Evolutionary conservation across 2,888 invertebrate species (phyloP).

Genomic region (Sarcophaga rosellei): DNA sequence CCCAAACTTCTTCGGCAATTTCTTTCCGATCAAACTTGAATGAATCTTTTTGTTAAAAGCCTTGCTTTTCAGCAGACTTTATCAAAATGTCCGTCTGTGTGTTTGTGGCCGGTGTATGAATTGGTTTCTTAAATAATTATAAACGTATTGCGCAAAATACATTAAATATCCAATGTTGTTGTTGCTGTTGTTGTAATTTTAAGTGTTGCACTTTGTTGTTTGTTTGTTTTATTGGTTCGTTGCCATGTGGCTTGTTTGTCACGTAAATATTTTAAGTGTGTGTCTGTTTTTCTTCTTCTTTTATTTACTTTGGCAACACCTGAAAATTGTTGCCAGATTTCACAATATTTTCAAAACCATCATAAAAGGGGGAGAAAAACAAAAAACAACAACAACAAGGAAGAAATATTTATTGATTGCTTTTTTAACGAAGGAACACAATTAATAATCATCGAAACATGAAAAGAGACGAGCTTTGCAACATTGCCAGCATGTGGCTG

Average conservation of each 20-base stretch:
- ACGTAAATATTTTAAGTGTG: slow-evolving; percentile 48
- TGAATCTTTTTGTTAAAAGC: slow-evolving; percentile 41
- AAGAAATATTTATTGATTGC: slow-evolving; percentile 50
- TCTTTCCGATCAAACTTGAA: slow-evolving; percentile 39
- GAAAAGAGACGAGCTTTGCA: slow-evolving; percentile 13
- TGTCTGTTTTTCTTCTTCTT: background rate
- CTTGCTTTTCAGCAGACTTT: slow-evolving; percentile 7
- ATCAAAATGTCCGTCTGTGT: background rate
- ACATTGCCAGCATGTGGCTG: slow-evolving; percentile 2
- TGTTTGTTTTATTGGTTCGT: slow-evolving; percentile 13
- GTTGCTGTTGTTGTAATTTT: slow-evolving; percentile 14
- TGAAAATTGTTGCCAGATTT: slow-evolving; percentile 65
- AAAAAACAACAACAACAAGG: background rate
- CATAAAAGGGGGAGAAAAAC: slow-evolving; percentile 36
- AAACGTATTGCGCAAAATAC: too few relatives aligned
- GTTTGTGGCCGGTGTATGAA: slow-evolving; percentile 14
- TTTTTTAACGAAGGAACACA: slow-evolving; percentile 45
- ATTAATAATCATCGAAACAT: slow-evolving; percentile 45
- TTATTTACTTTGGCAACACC: slow-evolving; percentile 61
- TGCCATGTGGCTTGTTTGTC: slow-evolving; percentile 59
- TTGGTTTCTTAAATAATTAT: slow-evolving; percentile 44
- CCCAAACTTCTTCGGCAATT: slow-evolving; percentile 30
- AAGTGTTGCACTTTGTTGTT: slow-evolving; percentile 51
- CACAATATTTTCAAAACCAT: slow-evolving; percentile 43
- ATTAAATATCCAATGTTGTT: background rate